Conservation (phyloP, 1,140 invertebrate genomes). For the Drosophila subpulchrella region DNA sequence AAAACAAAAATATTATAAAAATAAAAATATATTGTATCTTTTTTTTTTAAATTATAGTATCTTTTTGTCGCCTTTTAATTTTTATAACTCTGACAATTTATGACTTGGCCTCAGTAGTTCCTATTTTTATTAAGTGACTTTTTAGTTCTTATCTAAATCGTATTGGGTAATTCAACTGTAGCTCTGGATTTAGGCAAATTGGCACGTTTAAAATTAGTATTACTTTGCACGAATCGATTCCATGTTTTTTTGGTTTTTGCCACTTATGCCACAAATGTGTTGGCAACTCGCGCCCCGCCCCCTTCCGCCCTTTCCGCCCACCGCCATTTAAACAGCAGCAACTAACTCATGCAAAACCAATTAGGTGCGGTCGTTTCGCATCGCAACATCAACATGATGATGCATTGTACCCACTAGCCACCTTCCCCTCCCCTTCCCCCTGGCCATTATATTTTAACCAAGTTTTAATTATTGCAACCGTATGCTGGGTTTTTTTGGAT, state of each 20-base stretch:
- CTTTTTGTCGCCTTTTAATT: no score
- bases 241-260: constrained; percentile 32
- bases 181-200: neutral
- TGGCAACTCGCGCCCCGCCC: constrained; percentile 10
- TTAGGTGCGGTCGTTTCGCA: constrained; percentile 74
- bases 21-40: no score
- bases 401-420: constrained; percentile 22
- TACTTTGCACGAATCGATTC: constrained; percentile 2
- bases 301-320: constrained; percentile 6
- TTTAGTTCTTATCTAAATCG: neutral
- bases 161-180: neutral
- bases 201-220: constrained; percentile 12
- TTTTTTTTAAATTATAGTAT: no score
- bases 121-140: neutral
- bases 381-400: constrained; percentile 62
- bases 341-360: constrained; percentile 77
- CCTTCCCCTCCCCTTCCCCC: neutral
- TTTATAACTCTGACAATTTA: no score
- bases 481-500: neutral
- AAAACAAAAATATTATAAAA: no score
- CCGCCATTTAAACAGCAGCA: constrained; percentile 16
- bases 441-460: constrained; percentile 31
- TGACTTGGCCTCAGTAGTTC: no score
- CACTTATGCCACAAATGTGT: constrained; percentile 60
- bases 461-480: constrained; percentile 53